Conservation (phyloP, 2,797 vertebrate genomes). For the Momotus momota region DNA sequence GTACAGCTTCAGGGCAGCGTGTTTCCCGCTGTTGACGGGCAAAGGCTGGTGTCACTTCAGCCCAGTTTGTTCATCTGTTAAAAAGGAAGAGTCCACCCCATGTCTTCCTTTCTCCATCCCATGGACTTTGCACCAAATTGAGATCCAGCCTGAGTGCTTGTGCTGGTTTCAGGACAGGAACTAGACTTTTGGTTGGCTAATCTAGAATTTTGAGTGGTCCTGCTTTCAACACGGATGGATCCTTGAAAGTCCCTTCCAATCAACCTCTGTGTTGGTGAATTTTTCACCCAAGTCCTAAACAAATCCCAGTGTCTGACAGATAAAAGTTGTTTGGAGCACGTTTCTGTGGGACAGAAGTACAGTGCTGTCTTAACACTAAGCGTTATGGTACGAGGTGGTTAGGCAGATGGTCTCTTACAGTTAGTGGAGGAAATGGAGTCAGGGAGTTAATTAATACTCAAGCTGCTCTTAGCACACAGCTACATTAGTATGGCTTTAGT, state of each 20-base stretch:
- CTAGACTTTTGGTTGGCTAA: not conserved
- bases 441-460: not conserved
- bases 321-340: not conserved
- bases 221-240: not conserved
- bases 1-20: not conserved
- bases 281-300: not conserved
- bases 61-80: not conserved
- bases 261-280: not conserved
- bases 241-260: not conserved
- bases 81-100: not conserved
- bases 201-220: not conserved
- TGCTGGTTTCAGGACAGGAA: not conserved
- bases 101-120: not conserved
- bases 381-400: not conserved
- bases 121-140: not conserved
- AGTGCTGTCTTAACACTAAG: not conserved
- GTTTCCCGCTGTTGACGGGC: not conserved
- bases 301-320: not conserved
- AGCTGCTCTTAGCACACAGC: not conserved
- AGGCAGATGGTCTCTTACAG: not conserved
- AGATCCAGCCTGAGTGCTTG: not conserved
- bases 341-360: fast-evolving
- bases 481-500: not conserved
- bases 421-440: not conserved
- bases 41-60: not conserved